Base-by-base conservation (phyloP, 2,888 invertebrate species). In the Craniophora ligustri region DNA sequence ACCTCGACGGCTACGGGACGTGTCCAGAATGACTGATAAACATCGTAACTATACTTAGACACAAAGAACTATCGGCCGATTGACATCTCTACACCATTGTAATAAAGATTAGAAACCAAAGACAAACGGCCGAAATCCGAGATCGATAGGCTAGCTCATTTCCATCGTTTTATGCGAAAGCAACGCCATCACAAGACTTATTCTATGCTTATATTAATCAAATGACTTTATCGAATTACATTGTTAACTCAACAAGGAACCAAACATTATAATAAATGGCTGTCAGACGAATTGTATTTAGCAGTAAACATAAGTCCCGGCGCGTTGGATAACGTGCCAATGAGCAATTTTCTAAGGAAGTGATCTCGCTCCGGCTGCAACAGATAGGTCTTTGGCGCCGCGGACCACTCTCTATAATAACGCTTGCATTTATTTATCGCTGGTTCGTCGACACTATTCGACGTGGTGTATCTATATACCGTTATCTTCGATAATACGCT, bases 21-120 rank as follows among this genome's bases (percentile, higher is more conserved):
- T 89, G 92, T 57, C 76, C 77, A 35, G 91, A 84, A 86, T 90
- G 71, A 78, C 78, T 86, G 86, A 89, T 87, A 86, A 81, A 84
- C 79, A 65, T 75, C 68, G 64, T 73, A 78, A 73, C 78, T 80
- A 81, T 78, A 78, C 76, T 69, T 77, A 74, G 60, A 73, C 74
- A 67, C 67, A 66, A 59, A 39, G 34, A 45, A 64, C 72, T 65
- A 66, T 66, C 72, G 58, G 70, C 55, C 77, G 57, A 82, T 75
- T 75, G 71, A 57, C 70, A 76, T 72, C 80, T 81, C 73, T 82
- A 76, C 54, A 41, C 54, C 72, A 48, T 71, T 60, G 78, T 53
- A 76, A 79, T 83, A 86, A 72, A 73, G 77, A 78, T 72, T 78
- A 81, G 73, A 78, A 62, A 75, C 65, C 70, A 67, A 72, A 69